Evolutionary conservation across 30 jellyfish, hydroid and myxozoan species (phyloP), one percentile per base, ranked within the genome.

Genomic region (Hydractinia symbiolongicarpus): DNA sequence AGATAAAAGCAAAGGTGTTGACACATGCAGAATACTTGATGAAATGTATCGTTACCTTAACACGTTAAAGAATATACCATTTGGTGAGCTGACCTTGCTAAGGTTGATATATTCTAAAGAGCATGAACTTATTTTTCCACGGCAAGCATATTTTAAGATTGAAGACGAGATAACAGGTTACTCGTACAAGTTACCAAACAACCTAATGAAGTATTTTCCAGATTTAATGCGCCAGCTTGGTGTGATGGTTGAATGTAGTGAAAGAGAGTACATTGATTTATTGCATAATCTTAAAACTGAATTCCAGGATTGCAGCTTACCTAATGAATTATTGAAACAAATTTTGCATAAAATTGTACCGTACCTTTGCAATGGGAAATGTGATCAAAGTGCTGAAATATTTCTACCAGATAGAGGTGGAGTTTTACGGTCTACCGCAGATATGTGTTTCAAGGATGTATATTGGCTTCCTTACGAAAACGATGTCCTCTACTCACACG

Each of bases 371-470:
- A 52, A 8, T 14, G 30, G 8, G 19, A 13, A 71, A 20, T n/a
- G 15, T 71, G 69, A 80, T 79, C 17, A 60, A 21, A 9, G 60
- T 40, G 54, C 49, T 79, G 70, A 71, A 85, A 7, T n/a, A n/a
- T 61, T 51, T 53, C 84, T 88, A 54, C 96, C 96, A 10, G 96
- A 83, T 51, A 64, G 66, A 10, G 53, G 71, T 8, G 83, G 86
- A 50, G 51, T 77, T 5, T 51, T 88, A 50, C 70, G 50, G 49
- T 61, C 79, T 61, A 74, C 52, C 54, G 54, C 56, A 3, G 81
- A 66, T n/a, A 49, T 88, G 53, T 62, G 20, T 14, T 89, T 83
- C 5, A 84, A 81, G 50, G 96, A 88, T 40, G 30, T 21, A 14
- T 8, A 21, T 5, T 88, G 96, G 96, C 44, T 83, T 66, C 78